Evolutionary conservation across 2,797 vertebrate species (phyloP), one percentile per base, ranked within the genome.

Genomic region (Lacerta bilineata): DNA sequence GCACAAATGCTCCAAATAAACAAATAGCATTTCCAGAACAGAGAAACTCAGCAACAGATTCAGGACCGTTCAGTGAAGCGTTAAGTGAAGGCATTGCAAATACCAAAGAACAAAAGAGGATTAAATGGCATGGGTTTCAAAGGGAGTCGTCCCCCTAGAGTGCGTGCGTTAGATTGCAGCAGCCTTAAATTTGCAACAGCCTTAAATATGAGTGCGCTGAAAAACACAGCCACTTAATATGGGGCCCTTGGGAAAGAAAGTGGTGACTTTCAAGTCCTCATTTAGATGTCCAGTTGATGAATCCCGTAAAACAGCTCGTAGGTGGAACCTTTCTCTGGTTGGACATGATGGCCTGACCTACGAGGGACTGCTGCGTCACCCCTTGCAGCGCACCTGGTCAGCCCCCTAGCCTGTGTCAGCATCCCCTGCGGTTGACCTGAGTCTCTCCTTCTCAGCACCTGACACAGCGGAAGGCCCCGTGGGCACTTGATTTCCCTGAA

Each of bases 371-470:
- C 55, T 64, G 25, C 1, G 15, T 76, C 36, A 33, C 6, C 72
- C 39, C 11, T 66, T 66, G 9, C 8, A 4, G 5, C 0, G 25
- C 15, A 15, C 68, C 27, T 64, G 74, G 55, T n/a, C 84, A 61
- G 74, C 18, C 33, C 29, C 3, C 76, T 27, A 64, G 11, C 76
- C 64, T 79, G 76, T 17, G 43, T 79, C 77, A 55, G 76, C 43
- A 80, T 36, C 85, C 76, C 39, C 8, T 20, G 33, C 1, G 5
- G 23, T 6, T 75, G 85, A 69, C 75, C 76, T 25, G 41, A 55
- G n/a, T 36, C 29, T 78, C 43, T 80, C 85, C 85, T 80, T 86
- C 77, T 43, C 23, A 36, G 43, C 76, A 39, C n/a, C 76, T 80
- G 85, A 72, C 46, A 4, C 33, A 80, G 66, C 77, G 59, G 43